These are phyloP conservation scores for Cyrtonyx montezumae DNA, from an alignment of 2,113 vertebrate species.

Conservation along the genomic window DNA sequence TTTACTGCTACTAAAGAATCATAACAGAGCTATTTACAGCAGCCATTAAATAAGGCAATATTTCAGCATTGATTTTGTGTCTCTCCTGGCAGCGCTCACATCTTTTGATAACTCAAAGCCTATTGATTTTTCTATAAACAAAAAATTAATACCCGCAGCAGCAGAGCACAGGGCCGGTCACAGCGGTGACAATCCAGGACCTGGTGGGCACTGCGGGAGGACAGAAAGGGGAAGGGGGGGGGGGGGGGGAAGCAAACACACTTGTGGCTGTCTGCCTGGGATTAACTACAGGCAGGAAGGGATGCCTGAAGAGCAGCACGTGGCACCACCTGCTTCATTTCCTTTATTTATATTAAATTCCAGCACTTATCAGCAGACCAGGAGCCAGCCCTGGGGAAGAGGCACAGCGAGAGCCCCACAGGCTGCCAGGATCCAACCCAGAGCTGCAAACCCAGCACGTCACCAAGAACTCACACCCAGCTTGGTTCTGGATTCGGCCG, in stretches of 20 bases:
- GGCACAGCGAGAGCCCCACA: neutral
- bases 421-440: too few relatives aligned
- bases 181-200: slow-evolving; percentile 42
- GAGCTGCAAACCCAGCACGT: too few relatives aligned
- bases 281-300: neutral
- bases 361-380: rapidly evolving
- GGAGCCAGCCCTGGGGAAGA: too few relatives aligned
- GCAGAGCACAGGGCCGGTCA: slow-evolving; percentile 65
- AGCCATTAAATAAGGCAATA: slow-evolving; percentile 89
- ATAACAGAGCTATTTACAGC: slow-evolving; percentile 89
- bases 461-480: too few relatives aligned
- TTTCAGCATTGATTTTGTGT: slow-evolving; percentile 92
- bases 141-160: slow-evolving; percentile 81
- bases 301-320: neutral
- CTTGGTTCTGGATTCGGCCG: too few relatives aligned
- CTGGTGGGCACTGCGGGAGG: neutral
- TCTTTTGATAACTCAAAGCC: slow-evolving; percentile 90
- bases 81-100: slow-evolving; percentile 71
- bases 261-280: neutral
- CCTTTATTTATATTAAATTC: neutral
- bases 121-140: slow-evolving; percentile 95
- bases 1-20: slow-evolving; percentile 80
- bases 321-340: rapidly evolving
- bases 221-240: neutral
- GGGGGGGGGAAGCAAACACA: neutral